phyloP scores from a whole-genome alignment of 2,113 vertebrate species.

The Dermatemys mawii region DNA sequence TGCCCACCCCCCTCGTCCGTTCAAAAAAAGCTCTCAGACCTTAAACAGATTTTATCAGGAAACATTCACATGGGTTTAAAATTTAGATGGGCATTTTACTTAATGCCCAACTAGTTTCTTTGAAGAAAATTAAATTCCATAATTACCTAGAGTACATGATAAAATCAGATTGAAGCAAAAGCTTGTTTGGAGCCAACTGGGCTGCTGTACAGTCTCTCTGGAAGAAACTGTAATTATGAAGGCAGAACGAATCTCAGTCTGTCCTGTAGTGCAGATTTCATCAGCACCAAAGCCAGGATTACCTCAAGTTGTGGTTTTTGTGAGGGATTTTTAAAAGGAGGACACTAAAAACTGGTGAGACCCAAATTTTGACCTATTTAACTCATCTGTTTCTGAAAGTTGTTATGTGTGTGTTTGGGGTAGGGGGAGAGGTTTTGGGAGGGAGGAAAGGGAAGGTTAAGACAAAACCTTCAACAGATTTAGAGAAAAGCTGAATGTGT shows the following conservation, averaged over 20 bases:
- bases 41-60: not conserved
- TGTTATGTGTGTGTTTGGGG: not conserved
- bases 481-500: not conserved
- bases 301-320: not conserved
- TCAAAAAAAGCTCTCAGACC: not conserved
- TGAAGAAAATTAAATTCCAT: slow-evolving; percentile 26
- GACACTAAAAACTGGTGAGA: not conserved
- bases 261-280: not conserved
- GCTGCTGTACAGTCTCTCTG: not conserved
- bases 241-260: not conserved
- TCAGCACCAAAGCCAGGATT: not conserved
- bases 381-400: not conserved
- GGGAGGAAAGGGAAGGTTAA: not conserved
- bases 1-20: not conserved
- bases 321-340: not conserved
- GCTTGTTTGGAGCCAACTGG: not conserved
- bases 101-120: not conserved
- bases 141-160: not conserved
- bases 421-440: too few relatives aligned
- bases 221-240: not conserved
- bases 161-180: slow-evolving; percentile 29
- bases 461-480: not conserved
- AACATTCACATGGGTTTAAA: slow-evolving; percentile 13
- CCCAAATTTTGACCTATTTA: not conserved
- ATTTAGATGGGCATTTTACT: slow-evolving; percentile 5